Evolutionary conservation across 2,888 invertebrate genomes (phyloP).

Genomic region (Tetragonula carbonaria): DNA sequence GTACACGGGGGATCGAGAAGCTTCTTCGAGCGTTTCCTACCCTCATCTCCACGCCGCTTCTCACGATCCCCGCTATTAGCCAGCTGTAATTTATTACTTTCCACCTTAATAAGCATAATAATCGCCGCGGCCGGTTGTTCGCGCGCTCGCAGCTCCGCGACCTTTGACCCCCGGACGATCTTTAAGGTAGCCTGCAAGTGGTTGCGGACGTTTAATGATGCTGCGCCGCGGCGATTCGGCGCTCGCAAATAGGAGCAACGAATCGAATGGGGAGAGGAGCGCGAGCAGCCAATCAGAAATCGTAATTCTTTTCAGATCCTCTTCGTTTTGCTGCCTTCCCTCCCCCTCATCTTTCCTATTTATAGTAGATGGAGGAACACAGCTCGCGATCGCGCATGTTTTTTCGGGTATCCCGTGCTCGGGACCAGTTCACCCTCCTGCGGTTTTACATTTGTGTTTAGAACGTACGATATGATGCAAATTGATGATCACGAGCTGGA

Average conservation of each 20-base stretch:
- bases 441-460: constrained; percentile 46
- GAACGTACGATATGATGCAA: constrained; percentile 48
- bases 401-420: constrained; percentile 47
- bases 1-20: constrained; percentile 1
- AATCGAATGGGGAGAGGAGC: constrained; percentile 20
- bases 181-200: constrained; percentile 80
- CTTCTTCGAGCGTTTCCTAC: constrained; percentile 22
- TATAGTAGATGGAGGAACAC: constrained; percentile 9
- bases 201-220: constrained; percentile 49
- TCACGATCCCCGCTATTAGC: constrained; percentile 72
- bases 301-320: constrained; percentile 45
- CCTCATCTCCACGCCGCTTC: constrained; percentile 79
- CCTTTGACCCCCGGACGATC: constrained; percentile 82
- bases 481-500: constrained; percentile 41
- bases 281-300: constrained; percentile 25
- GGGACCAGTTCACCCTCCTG: constrained; percentile 34
- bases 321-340: constrained; percentile 33
- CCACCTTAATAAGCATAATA: constrained; percentile 84
- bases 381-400: constrained; percentile 19
- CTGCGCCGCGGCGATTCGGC: constrained; percentile 11
- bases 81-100: constrained; percentile 82
- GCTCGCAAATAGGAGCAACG: not conserved
- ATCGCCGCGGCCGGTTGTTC: constrained; percentile 68
- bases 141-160: constrained; percentile 65
- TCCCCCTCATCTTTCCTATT: constrained; percentile 31